A percentile compares a stretch with the other conserved stretches of the same genome.
Conservation (phyloP, 2,797 vertebrate species). For the Valencia hispanica region DNA sequence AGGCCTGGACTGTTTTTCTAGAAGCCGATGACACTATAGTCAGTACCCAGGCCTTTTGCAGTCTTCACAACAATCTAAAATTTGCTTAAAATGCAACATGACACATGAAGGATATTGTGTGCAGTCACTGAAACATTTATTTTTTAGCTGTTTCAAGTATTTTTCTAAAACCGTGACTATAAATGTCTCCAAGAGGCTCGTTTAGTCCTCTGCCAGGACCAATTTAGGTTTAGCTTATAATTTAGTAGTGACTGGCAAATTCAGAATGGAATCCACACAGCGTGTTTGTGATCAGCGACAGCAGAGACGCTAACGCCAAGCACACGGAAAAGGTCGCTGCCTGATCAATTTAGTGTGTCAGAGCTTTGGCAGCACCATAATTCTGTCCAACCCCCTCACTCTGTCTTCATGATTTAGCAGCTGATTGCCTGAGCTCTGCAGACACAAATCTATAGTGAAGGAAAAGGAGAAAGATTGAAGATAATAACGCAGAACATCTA, state of each 20-base stretch:
- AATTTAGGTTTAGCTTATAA: conserved; percentile 5
- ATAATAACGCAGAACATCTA: background rate
- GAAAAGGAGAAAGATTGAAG: background rate
- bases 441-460: conserved; percentile 4
- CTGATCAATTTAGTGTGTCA: conserved; percentile 30
- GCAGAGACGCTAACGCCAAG: conserved; percentile 26
- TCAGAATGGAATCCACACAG: conserved; percentile 14
- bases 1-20: conserved; percentile 36
- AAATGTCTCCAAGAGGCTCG: background rate
- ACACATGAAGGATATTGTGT: background rate
- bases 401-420: conserved; percentile 17
- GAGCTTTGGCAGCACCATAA: conserved; percentile 34
- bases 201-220: conserved; percentile 6
- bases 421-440: background rate
- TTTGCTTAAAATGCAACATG: background rate
- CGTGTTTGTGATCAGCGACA: conserved; percentile 35
- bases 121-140: background rate
- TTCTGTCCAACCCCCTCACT: background rate
- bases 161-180: background rate
- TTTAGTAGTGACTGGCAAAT: background rate
- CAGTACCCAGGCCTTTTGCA: conserved; percentile 39
- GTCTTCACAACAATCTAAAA: background rate
- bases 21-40: conserved; percentile 44
- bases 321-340: conserved; percentile 44
- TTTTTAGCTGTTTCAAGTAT: background rate